phyloP scores from a whole-genome alignment of 1,140 invertebrate genomes.

The Ephestia elutella region DNA sequence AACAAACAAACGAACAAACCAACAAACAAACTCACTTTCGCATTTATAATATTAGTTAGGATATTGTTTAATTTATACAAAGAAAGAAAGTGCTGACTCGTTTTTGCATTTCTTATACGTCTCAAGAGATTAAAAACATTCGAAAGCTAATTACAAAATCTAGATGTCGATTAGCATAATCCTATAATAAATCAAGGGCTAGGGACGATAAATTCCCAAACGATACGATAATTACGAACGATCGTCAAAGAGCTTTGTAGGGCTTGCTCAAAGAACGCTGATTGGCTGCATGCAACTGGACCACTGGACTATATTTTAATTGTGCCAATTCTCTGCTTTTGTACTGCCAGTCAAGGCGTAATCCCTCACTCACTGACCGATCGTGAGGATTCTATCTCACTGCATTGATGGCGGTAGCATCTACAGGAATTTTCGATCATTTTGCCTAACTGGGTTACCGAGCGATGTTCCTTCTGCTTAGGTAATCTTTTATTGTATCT shows the following conservation, averaged over 20 bases:
- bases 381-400: not conserved
- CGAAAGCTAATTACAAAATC: conserved; percentile 7
- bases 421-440: not conserved
- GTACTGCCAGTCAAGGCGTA: conserved; percentile 11
- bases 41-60: too few species aligned
- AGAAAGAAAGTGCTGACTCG: too few species aligned
- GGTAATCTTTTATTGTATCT: too few species aligned
- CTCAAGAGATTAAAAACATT: not conserved
- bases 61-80: too few species aligned
- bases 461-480: too few species aligned
- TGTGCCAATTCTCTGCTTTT: conserved; percentile 21
- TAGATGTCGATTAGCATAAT: not conserved
- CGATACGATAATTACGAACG: conserved; percentile 11
- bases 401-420: not conserved
- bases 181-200: conserved; percentile 13
- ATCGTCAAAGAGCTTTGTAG: conserved; percentile 15
- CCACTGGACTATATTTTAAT: conserved; percentile 20
- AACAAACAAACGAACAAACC: too few species aligned
- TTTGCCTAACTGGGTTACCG: too few species aligned
- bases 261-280: conserved; percentile 16
- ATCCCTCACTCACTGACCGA: not conserved
- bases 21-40: too few species aligned
- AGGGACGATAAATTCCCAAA: conserved; percentile 9
- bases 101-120: too few species aligned
- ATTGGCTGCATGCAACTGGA: conserved; percentile 9